Evolutionary conservation across 2,113 vertebrate genomes (phyloP), one percentile per base, ranked within the genome.

Genomic region (Lepisosteus oculatus): DNA sequence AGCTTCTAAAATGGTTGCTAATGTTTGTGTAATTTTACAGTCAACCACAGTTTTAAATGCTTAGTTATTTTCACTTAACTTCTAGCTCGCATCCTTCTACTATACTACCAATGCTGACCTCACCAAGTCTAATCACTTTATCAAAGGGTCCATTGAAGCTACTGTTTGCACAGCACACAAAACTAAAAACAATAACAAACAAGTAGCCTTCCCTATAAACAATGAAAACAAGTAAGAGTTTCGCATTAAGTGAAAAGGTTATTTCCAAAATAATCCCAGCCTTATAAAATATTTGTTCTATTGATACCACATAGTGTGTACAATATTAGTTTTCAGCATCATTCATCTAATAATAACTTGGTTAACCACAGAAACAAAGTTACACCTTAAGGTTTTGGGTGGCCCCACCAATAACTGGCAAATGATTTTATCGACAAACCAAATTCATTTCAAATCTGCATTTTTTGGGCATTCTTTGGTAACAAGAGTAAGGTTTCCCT

Each of bases 21-120:
- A 70, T 86, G 86, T 76, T 75, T 76, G 72, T 86, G 86, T 89
- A 88, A 82, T 85, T 87, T 78, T 87, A 84, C 72, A 68, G 75
- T 64, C 70, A 68, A 88, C 85, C 87, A 74, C 88, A 83, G 79
- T 78, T 80, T 84, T 76, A 78, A 85, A 83, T 77, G 78, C 75
- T 77, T 79, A 76, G 87, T 87, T 91, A 89, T 91, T 91, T 91
- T 89, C 84, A 87, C 87, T 81, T 72, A 70, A 81, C 79, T 85
- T 80, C 81, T 74, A 81, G 80, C 85, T 87, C 88, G 88, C 89
- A 87, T 88, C 87, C 86, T 85, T 85, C 75, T 79, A 78, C 87
- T 83, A 79, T 84, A 75, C 79, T 76, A 77, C 74, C 80, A 79
- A 78, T 71, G 77, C 81, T 84, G 84, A 83, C 87, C 87, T 86